Percentiles rank a stretch among this genome's conserved stretches.
These are phyloP conservation scores for Rhagonycha fulva DNA, from an alignment of 2,888 invertebrate species.

Conservation along the genomic window DNA sequence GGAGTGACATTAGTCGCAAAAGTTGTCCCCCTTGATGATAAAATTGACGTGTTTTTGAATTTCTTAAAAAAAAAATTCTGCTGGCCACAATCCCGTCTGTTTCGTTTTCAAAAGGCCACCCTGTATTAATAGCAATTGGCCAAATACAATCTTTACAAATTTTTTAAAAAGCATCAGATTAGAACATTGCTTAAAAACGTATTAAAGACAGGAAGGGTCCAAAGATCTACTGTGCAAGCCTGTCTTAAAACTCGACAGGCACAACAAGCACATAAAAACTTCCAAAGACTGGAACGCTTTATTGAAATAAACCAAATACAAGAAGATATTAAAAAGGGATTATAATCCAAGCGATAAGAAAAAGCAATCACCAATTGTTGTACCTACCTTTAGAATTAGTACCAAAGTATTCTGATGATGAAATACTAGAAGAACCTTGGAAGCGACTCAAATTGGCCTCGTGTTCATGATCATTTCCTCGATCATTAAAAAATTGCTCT, in stretches of 20 bases:
- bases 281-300: background rate
- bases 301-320: background rate
- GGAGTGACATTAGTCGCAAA: too few relatives aligned
- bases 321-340: too few relatives aligned
- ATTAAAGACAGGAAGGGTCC: too few relatives aligned
- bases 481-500: constrained; percentile 91
- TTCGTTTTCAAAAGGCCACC: too few relatives aligned
- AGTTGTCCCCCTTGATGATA: too few relatives aligned
- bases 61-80: too few relatives aligned
- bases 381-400: constrained; percentile 43
- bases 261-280: background rate
- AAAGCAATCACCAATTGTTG: background rate
- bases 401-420: constrained; percentile 92
- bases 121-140: too few relatives aligned
- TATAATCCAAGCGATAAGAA: background rate
- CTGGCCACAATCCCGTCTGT: too few relatives aligned
- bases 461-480: constrained; percentile 62
- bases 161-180: too few relatives aligned
- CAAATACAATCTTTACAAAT: too few relatives aligned
- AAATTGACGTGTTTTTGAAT: too few relatives aligned
- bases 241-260: background rate
- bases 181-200: background rate
- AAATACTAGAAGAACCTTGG: constrained; percentile 93
- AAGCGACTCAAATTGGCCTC: constrained; percentile 71
- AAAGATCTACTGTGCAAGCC: too few relatives aligned